phyloP scores from a whole-genome alignment of 2,888 invertebrate genomes.

The Agrotis clavis region DNA sequence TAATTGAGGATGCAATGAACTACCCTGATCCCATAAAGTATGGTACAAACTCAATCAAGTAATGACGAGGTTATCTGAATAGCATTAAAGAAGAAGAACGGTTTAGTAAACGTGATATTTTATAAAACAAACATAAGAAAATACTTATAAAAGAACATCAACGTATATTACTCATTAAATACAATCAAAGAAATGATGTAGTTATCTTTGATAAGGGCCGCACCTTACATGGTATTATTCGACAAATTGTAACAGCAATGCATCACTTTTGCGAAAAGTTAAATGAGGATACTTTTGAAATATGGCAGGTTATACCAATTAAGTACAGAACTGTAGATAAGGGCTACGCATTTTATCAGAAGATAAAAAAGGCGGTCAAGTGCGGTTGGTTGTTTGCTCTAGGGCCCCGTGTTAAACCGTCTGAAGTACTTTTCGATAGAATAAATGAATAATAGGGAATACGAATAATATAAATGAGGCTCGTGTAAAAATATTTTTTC shows the following conservation, averaged over 20 bases:
- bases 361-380: conserved; percentile 78
- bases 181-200: conserved; percentile 60
- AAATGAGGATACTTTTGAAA: conserved; percentile 57
- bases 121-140: conserved; percentile 16
- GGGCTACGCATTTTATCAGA: conserved; percentile 78
- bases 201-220: conserved; percentile 79
- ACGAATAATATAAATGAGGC: neutral
- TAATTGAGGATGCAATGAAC: conserved; percentile 28
- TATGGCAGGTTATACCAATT: conserved; percentile 78
- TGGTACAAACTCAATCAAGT: neutral
- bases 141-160: conserved; percentile 43
- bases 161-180: conserved; percentile 52
- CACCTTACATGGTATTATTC: conserved; percentile 75
- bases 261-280: conserved; percentile 38
- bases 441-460: conserved; percentile 13
- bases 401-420: conserved; percentile 48
- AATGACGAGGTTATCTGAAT: neutral
- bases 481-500: neutral
- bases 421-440: conserved; percentile 27
- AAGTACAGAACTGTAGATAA: conserved; percentile 83
- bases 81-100: conserved; percentile 1
- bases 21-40: conserved; percentile 24
- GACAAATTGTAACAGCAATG: conserved; percentile 69
- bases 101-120: neutral
- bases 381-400: conserved; percentile 62